Evolutionary conservation across 2,888 invertebrate genomes (phyloP), one percentile per base, ranked within the genome.

Genomic region (Pristionchus entomophagus): DNA sequence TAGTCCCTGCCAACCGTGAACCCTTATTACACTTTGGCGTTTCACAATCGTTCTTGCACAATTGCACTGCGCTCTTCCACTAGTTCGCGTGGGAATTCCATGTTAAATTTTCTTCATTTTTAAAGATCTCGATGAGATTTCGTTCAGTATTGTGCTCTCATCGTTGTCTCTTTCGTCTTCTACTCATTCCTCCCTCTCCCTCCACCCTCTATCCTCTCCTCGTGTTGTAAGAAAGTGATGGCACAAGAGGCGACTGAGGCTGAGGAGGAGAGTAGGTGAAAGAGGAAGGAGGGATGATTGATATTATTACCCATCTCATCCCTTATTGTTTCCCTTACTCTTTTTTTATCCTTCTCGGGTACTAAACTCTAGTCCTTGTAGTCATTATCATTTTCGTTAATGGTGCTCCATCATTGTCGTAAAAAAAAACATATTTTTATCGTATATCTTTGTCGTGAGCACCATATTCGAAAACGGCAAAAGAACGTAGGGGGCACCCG

Each of bases 401-500:
- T n/a, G n/a, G n/a, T n/a, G n/a, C n/a, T n/a, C n/a, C n/a, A n/a
- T n/a, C n/a, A n/a, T n/a, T n/a, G n/a, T n/a, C n/a, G n/a, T n/a
- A n/a, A n/a, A n/a, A n/a, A n/a, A 45, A 45, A 10, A 14, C 6
- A 45, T 45, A 45, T 10, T 6, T 45, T 45, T 45, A 45, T 6
- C 6, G 14, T 45, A 10, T 45, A 10, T 45, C 45, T 14, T 45
- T 45, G 45, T 45, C 14, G n/a, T n/a, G n/a, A n/a, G n/a, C n/a
- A n/a, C n/a, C n/a, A 45, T 45, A 10, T 45, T 45, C 8, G 8
- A 45, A 6, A 45, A 45, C 51, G 32, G 78, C 82, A 82, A 82
- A 82, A 82, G 82, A 82, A 41, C 56, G 83, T 88, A 88, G 88
- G 88, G 88, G 87, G 88, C 88, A 88, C 87, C 86, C 88, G 90